Evolutionary conservation across 2,113 vertebrate genomes (phyloP), one percentile per base, ranked within the genome.

Genomic region (Regulus satrapa): DNA sequence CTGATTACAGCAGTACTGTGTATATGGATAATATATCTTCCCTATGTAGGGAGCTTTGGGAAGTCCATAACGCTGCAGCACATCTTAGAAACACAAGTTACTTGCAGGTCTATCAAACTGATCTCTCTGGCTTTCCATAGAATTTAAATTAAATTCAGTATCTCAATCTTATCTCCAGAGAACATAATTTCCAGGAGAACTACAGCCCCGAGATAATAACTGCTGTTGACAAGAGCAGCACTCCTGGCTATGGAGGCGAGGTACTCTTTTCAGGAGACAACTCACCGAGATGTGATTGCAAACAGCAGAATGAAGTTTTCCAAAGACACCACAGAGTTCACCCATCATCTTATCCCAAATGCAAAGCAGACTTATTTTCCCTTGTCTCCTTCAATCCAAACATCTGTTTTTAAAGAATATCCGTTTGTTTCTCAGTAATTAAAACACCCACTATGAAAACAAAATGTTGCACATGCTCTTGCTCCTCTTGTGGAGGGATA

Each of bases 121-220:
- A 89, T 85, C 46, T 92, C 48, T 80, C 45, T 12, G 20, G 19
- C 63, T 89, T 89, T 68, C 52, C 74, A 32, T 8, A 68, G 43
- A 67, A 89, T 85, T 92, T 61, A 89, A 88, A 91, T 96, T 74
- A 88, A 75, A 75, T 72, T 79, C 4, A 75, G 29, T 79, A 82
- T 72, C 56, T 84, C 71, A 52, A 61, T 36, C 51, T 94, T 66
- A 54, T 54, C 81, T 92, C 85, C 58, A 82, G 52, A 93, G 74
- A 85, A 75, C 28, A 24, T 52, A 38, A 92, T 85, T 89, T 93
- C 78, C 88, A 85, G 73, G n/a, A 48, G 32, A 94, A 49, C 69
- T 64, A 78, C 1, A 1, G 45, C 66, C 41, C 58, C 62, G 45
- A 93, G 73, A 72, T 87, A 94, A 87, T 56, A 55, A 85, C 48